A percentile compares a stretch with the other conserved stretches of the same genome.
These are phyloP conservation scores for Vimba vimba DNA, from an alignment of 2,113 vertebrate genomes.

Conservation along the genomic window DNA sequence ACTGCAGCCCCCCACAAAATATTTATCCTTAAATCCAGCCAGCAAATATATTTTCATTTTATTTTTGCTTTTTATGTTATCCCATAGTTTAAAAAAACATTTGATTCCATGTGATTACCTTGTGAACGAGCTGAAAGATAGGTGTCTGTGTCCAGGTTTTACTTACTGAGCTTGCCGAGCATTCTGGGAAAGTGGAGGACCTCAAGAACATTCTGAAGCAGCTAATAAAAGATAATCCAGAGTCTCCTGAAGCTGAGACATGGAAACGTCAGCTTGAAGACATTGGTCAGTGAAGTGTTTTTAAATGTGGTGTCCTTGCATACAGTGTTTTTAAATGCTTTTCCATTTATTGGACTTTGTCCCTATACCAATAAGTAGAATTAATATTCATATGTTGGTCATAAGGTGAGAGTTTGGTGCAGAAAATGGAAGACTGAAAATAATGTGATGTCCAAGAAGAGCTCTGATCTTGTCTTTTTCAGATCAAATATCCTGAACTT, in stretches of 20 bases:
- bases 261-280: conserved; percentile 93
- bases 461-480: background rate
- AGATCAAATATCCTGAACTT: conserved; percentile 1
- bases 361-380: background rate
- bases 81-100: background rate
- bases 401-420: background rate
- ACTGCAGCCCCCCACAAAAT: background rate
- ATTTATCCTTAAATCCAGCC: background rate
- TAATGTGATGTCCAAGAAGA: conserved; percentile 4
- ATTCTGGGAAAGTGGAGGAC: conserved; percentile 87
- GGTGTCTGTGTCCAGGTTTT: conserved; percentile 78
- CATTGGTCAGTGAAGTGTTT: conserved; percentile 80
- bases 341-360: background rate
- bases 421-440: conserved; percentile 13
- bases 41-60: background rate
- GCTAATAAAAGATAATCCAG: conserved; percentile 86
- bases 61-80: background rate
- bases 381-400: conserved; percentile 12
- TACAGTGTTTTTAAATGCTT: background rate
- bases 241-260: conserved; percentile 87
- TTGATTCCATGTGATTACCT: conserved; percentile 9
- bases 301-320: background rate
- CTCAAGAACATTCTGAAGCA: conserved; percentile 84
- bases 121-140: background rate
- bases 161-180: conserved; percentile 87